A percentile compares a stretch with the other conserved stretches of the same genome.
phyloP scores from a whole-genome alignment of 2,888 invertebrate species.

The Drosophila meridionalis region DNA sequence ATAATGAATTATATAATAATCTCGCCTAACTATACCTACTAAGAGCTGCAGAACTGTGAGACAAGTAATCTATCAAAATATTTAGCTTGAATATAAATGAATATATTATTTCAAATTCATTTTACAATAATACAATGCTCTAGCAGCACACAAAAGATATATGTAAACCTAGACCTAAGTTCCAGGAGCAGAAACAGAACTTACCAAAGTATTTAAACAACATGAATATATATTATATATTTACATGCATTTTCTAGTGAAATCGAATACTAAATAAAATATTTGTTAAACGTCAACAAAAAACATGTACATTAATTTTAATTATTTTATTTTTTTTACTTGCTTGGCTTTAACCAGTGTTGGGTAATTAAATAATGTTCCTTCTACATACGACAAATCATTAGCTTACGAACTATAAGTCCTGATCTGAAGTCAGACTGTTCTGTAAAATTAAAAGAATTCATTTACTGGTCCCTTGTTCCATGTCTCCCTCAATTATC shows the following conservation, averaged over 20 bases:
- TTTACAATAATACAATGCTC: not conserved
- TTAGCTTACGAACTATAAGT: constrained; percentile 14
- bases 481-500: not conserved
- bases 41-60: constrained; percentile 16
- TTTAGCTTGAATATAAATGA: constrained; percentile 6
- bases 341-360: not conserved
- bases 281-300: constrained; percentile 49
- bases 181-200: constrained; percentile 62
- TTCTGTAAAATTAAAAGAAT: constrained; percentile 24
- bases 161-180: constrained; percentile 47
- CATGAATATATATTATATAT: constrained; percentile 65
- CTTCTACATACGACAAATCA: not conserved
- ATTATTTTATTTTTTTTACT: constrained; percentile 1
- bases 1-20: constrained; percentile 54
- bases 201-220: constrained; percentile 73
- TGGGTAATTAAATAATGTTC: constrained; percentile 8
- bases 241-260: constrained; percentile 81
- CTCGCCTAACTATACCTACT: constrained; percentile 8
- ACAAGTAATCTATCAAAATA: not conserved
- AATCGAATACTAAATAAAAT: constrained; percentile 62
- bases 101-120: not conserved
- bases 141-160: constrained; percentile 1
- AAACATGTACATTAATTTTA: not conserved
- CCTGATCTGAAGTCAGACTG: constrained; percentile 12
- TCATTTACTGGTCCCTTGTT: constrained; percentile 17